Percentiles rank a stretch among this genome's conserved stretches.
Conservation (phyloP, 2,797 vertebrate species). For the Enteromius trimaculatus region DNA sequence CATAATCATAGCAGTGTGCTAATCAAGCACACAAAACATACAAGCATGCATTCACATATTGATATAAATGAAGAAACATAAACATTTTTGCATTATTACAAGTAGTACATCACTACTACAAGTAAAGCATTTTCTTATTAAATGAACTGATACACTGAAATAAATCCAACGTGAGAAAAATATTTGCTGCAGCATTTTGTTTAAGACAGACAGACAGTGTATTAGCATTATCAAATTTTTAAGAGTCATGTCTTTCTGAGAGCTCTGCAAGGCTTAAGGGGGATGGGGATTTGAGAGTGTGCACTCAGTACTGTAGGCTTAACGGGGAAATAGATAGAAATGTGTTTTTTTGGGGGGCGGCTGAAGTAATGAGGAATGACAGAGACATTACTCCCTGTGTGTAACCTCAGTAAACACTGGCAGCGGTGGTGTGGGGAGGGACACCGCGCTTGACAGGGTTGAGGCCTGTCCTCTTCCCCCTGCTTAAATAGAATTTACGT, state of each 20-base stretch:
- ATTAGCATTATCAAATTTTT: slow-evolving; percentile 18
- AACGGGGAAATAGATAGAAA: slow-evolving; percentile 55
- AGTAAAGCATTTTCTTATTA: not conserved
- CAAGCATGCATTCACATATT: not conserved
- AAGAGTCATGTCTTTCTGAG: slow-evolving; percentile 11
- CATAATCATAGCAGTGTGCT: not conserved
- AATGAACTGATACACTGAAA: not conserved
- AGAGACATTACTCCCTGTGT: slow-evolving; percentile 48
- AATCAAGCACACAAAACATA: slow-evolving; percentile 6
- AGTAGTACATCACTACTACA: not conserved
- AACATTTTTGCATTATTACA: not conserved
- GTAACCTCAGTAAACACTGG: slow-evolving; percentile 50
- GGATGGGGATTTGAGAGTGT: slow-evolving; percentile 1
- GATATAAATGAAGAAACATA: not conserved
- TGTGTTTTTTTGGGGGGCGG: slow-evolving; percentile 28
- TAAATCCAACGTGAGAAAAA: not conserved
- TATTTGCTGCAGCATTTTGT: not conserved
- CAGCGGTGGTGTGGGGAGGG: slow-evolving; percentile 26
- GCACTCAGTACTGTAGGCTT: slow-evolving; percentile 39
- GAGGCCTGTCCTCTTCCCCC: slow-evolving; percentile 46
- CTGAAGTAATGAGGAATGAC: slow-evolving; percentile 49
- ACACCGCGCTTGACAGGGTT: slow-evolving; percentile 32
- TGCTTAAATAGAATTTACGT: slow-evolving; percentile 81
- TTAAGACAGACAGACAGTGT: slow-evolving; percentile 14
- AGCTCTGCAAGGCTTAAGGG: slow-evolving; percentile 20